phyloP scores from a whole-genome alignment of 2,113 vertebrate genomes.

The Fukomys damarensis region DNA sequence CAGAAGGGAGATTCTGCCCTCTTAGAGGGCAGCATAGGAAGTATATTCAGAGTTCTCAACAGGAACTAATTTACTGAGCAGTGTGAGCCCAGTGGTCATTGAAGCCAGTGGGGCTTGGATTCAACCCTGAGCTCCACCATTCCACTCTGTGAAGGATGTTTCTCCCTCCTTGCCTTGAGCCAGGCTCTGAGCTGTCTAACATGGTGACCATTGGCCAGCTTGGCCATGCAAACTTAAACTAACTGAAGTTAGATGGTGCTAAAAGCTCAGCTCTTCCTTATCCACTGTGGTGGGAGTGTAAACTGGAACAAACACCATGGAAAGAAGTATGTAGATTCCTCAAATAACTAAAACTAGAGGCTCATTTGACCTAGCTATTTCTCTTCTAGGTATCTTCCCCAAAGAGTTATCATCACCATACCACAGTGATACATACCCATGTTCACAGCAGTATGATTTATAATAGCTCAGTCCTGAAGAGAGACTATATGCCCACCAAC shows the following conservation, averaged over 20 bases:
- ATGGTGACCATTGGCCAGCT: not conserved
- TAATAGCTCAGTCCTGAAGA: too few species aligned
- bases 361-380: not conserved
- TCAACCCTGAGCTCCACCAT: not conserved
- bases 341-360: not conserved
- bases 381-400: too few species aligned
- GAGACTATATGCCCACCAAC: too few species aligned
- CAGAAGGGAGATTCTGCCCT: not conserved
- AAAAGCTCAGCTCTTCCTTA: not conserved
- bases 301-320: not conserved
- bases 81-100: not conserved
- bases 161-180: not conserved
- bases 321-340: not conserved
- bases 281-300: not conserved
- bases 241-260: not conserved
- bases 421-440: too few species aligned
- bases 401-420: too few species aligned
- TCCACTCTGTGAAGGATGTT: not conserved
- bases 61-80: not conserved
- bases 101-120: not conserved
- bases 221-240: not conserved
- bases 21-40: not conserved
- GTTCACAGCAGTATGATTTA: too few species aligned
- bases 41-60: not conserved
- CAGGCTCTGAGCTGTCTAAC: not conserved